A percentile compares a stretch with the other conserved stretches of the same genome.
These are phyloP conservation scores for Trichosurus vulpecula DNA, from an alignment of 2,797 vertebrate species.

Conservation along the genomic window DNA sequence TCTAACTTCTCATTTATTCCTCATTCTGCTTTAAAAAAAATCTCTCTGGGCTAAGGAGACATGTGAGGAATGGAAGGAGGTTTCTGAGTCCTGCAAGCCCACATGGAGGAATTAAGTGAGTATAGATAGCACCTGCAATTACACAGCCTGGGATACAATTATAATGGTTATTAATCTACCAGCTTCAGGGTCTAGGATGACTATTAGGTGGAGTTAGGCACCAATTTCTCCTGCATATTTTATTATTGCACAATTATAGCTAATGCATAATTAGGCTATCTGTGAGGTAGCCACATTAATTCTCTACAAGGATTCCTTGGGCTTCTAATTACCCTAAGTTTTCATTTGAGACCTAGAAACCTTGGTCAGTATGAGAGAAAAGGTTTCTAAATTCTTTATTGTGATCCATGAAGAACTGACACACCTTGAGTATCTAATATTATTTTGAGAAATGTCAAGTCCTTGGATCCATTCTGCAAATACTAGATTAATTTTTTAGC, in stretches of 20 bases:
- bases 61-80: slow-evolving; percentile 19
- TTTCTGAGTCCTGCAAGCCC: slow-evolving; percentile 54
- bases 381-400: background rate
- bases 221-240: slow-evolving; percentile 59
- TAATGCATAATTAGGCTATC: slow-evolving; percentile 39
- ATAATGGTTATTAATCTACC: slow-evolving; percentile 74
- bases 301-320: slow-evolving; percentile 52
- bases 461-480: background rate
- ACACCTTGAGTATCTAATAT: background rate
- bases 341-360: slow-evolving; percentile 43
- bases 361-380: slow-evolving; percentile 28
- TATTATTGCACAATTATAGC: slow-evolving; percentile 52
- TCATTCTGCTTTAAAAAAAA: slow-evolving; percentile 60
- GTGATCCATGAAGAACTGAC: background rate
- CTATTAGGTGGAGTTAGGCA: slow-evolving; percentile 59
- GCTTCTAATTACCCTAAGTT: slow-evolving; percentile 57
- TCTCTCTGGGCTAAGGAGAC: slow-evolving; percentile 50
- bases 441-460: background rate
- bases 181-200: slow-evolving; percentile 58
- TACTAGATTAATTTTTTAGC: background rate
- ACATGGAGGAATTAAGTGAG: slow-evolving; percentile 72
- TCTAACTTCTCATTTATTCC: slow-evolving; percentile 65
- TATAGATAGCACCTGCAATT: slow-evolving; percentile 67
- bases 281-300: slow-evolving; percentile 61
- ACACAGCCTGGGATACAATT: slow-evolving; percentile 64